Evolutionary conservation across 2,113 vertebrate species (phyloP), one percentile per base, ranked within the genome.

Genomic region (Lota lota): DNA sequence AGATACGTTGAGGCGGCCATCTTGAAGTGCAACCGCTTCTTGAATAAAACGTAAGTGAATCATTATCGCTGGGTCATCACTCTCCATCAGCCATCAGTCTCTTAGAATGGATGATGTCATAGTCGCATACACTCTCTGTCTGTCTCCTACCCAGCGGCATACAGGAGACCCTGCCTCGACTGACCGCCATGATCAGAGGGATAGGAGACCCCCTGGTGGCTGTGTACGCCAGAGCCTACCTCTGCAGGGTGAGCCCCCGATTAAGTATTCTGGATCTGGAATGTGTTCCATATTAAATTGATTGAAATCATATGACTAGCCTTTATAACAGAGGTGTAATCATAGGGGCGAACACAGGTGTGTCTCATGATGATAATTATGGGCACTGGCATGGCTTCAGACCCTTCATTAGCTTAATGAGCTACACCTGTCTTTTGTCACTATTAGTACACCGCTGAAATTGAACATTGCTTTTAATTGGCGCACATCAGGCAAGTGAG

Each of bases 1-100:
- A 99, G 97, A 83, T 99, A 99, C 0, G 97, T 99, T 53, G 97
- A 99, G 84, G 94, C 95, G 3, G 95, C 97, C 62, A 97, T 99
- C 79, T 90, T 99, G 73, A 98, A 99, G 83, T 99, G 97, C 82
- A 98, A 95, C 87, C 93, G 92, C 59, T 99, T 98, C 88, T 89
- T 99, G 1, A 97, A 93, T 50, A 95, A 92, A 90, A 90, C 57
- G 97, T 98, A 90, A 92, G 95, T 81, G 50, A 17, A 56, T 17
- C 22, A 6, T n/a, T 21, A 24, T 47, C 0, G n/a, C 15, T 11
- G 10, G 15, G 16, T 17, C 10, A 17, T 59, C 21, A 20, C 11
- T 6, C n/a, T 59, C 20, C n/a, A 17, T 61, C n/a, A n/a, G n/a
- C n/a, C n/a, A 4, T 28, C 3, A 22, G 15, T 5, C 21, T 17